Evolutionary conservation across 1,140 invertebrate genomes (phyloP).

Genomic region (Cherax quadricarinatus): DNA sequence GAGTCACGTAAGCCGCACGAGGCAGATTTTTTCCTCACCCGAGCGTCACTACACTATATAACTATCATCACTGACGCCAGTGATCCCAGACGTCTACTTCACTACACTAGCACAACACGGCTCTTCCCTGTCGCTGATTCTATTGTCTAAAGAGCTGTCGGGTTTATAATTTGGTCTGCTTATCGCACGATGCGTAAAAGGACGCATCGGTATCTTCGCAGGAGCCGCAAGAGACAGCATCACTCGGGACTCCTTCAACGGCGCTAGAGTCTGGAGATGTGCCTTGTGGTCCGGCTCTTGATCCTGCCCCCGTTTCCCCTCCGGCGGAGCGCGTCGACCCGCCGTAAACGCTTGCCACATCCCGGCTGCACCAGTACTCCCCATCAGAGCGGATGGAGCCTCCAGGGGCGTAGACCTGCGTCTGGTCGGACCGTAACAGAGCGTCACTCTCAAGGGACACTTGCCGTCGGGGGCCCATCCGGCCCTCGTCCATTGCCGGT

Average conservation of each 20-base stretch:
- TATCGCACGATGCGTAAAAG: constrained; percentile 60
- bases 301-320: constrained; percentile 58
- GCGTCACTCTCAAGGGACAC: constrained; percentile 58
- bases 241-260: constrained; percentile 61
- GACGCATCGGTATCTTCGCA: constrained; percentile 62
- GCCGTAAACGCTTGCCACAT: constrained; percentile 50
- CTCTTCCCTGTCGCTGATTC: background rate
- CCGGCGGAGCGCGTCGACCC: constrained; percentile 60
- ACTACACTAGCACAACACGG: background rate
- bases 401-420: constrained; percentile 44
- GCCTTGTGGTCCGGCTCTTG: constrained; percentile 42
- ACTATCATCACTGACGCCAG: background rate
- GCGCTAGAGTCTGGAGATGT: constrained; percentile 63
- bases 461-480: constrained; percentile 27
- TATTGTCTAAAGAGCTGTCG: background rate
- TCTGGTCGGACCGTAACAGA: constrained; percentile 34
- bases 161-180: constrained; percentile 71
- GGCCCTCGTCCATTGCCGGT: constrained; percentile 23
- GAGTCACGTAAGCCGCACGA: background rate
- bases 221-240: constrained; percentile 65
- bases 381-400: constrained; percentile 62
- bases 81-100: background rate
- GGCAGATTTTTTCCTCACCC: background rate
- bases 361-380: constrained; percentile 64
- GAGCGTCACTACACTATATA: background rate